Evolutionary conservation across 2,113 vertebrate genomes (phyloP), one percentile per base, ranked within the genome.

Genomic region (Xenopus tropicalis): DNA sequence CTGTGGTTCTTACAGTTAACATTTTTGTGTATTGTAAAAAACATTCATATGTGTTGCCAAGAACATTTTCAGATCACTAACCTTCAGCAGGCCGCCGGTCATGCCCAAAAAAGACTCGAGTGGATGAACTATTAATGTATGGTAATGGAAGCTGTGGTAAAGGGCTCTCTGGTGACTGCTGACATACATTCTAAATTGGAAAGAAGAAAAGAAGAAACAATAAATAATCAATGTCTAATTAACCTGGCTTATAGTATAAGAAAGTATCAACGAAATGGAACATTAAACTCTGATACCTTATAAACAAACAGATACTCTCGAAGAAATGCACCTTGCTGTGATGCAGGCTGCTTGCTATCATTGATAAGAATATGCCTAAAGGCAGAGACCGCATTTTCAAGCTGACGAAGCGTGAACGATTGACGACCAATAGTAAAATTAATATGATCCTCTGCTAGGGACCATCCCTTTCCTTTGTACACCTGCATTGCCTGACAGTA

Each of bases 401-500:
- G 84, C 66, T 98, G 95, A 11, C 86, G 85, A 42, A 98, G 91
- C 0, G 96, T 98, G 61, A 95, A 98, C 22, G 96, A 98, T 84
- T 98, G 97, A 1, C 96, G 94, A 0, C 96, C 97, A 11, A 99
- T 97, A 20, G 96, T 99, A 83, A 99, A 98, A 85, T 99, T 98
- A 80, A 99, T 99, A 66, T 99, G 97, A 82, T 99, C 97, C 79
- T 98, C 97, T 19, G 97, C 97, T 58, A 99, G 85, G 75, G 95
- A 95, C 97, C 97, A 99, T 73, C 95, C 95, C 77, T 96, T 93
- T 17, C 93, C 95, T 83, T 94, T 95, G 83, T 99, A 99, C 73
- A 99, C 95, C 85, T 98, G 97, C 96, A 98, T 96, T 71, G 97
- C 97, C 85, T 98, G 97, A 83, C 93, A 94, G 85, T 99, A 99